These are phyloP conservation scores for Chaetodon auriga DNA, from an alignment of 2,113 vertebrate genomes.

Conservation along the genomic window DNA sequence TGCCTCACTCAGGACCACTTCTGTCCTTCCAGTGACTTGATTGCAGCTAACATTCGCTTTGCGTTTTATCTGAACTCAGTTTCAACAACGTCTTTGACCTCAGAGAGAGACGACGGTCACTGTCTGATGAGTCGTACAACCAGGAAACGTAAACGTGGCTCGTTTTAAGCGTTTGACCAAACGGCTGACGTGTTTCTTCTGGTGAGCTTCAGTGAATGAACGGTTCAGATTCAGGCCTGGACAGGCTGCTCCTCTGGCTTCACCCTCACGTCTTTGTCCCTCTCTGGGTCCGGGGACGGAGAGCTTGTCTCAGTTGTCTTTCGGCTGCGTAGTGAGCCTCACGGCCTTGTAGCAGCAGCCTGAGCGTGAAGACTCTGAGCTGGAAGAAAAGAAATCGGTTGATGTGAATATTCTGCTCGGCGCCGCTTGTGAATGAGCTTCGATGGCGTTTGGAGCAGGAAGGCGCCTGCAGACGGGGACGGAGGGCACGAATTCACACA, in stretches of 20 bases:
- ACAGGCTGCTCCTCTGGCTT: neutral
- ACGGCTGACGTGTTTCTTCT: neutral
- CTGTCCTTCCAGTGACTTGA: too few relatives aligned
- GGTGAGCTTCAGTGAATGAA: neutral
- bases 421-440: conserved; percentile 17
- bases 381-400: neutral
- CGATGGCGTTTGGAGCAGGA: conserved; percentile 24
- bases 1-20: too few relatives aligned
- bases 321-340: neutral
- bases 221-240: neutral
- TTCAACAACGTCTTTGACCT: too few relatives aligned
- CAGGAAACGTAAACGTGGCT: neutral
- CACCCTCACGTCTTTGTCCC: neutral
- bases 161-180: neutral
- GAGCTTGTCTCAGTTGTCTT: neutral
- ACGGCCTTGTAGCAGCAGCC: neutral
- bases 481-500: conserved; percentile 46
- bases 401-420: neutral
- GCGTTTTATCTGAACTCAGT: too few relatives aligned
- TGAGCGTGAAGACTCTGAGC: neutral
- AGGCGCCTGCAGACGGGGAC: conserved; percentile 37
- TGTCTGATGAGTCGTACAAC: too few relatives aligned
- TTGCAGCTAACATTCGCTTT: too few relatives aligned
- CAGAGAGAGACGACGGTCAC: too few relatives aligned
- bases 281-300: neutral